Base-by-base conservation (phyloP, 1,140 invertebrate genomes). In the Melipona quadrifasciata region DNA sequence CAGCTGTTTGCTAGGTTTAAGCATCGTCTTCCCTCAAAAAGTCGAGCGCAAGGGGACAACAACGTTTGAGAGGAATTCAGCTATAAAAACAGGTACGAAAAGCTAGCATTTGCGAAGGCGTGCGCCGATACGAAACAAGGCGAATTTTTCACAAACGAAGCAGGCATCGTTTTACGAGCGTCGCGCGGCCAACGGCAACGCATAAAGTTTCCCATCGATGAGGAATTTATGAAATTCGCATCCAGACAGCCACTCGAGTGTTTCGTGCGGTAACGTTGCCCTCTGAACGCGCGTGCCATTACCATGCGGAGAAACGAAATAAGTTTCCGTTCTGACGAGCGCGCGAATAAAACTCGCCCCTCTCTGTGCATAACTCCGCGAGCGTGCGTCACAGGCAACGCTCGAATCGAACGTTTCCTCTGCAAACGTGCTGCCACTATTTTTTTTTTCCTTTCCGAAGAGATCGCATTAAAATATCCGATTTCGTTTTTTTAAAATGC, bases 131-230 rank as follows among this genome's bases (percentile, higher is more conserved):
- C 55, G n/a, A 31, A 19, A 58, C 12, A 61, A 34, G 65, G 74
- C 71, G 71, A 82, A 82, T 82, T 74, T 82, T 82, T 82, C 71
- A 82, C 74, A 82, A n/a, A 82, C 80, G 80, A 82, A 74, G 65
- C 71, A 53, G 31, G 5, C 58, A 4, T 64, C 77, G 47, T 24
- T 79, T 79, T 79, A 68, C 64, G 77, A 79, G 27, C 61, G 51
- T 79, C 77, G 77, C 27, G 34, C 34, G 65, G 34, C 39, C 71
- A 72, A 72, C 79, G 24, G 53, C 71, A 31, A 72, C 21, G 31
- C 11, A 72, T 72, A 76, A 75, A 76, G 58, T 82, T 47, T 47
- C 2, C 80, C 72, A 75, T 75, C 80, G 72, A 82, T 75, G n/a
- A 51, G 24, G 72, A 82, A 82, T 75, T 82, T 82, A 82, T 82